Conservation (phyloP, 2,888 invertebrate species). For the Mystacides longicornis region DNA sequence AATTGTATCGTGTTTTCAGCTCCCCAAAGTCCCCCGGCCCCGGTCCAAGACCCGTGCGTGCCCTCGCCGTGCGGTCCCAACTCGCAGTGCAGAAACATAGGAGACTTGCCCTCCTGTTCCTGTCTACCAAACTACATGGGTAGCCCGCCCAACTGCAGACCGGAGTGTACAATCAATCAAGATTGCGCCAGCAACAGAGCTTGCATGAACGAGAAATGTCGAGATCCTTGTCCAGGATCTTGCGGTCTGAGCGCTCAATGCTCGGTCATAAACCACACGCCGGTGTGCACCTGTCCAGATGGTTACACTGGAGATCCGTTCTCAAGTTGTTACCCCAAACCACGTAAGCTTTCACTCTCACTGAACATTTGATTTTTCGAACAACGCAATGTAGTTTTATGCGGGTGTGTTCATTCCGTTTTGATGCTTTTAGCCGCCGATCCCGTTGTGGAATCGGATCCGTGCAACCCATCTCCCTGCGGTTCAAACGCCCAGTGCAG, state of each 20-base stretch:
- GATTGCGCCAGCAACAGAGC: constrained; percentile 65
- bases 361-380: constrained; percentile 17
- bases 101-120: constrained; percentile 61
- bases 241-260: constrained; percentile 60
- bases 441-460: constrained; percentile 38
- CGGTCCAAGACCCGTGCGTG: constrained; percentile 56
- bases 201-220: constrained; percentile 66
- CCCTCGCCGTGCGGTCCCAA: constrained; percentile 70
- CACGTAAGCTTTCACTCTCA: constrained; percentile 30
- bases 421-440: constrained; percentile 10
- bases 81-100: constrained; percentile 61
- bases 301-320: constrained; percentile 52
- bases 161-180: constrained; percentile 64
- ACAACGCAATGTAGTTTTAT: too few relatives aligned
- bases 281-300: constrained; percentile 59
- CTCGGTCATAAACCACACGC: constrained; percentile 59
- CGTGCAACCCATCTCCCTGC: constrained; percentile 70
- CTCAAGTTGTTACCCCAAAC: constrained; percentile 44
- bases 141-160: constrained; percentile 64
- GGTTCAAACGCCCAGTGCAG: constrained; percentile 57
- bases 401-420: too few relatives aligned
- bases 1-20: constrained; percentile 42
- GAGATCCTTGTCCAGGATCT: constrained; percentile 68
- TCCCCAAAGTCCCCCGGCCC: constrained; percentile 25
- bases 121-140: constrained; percentile 56